Base-by-base conservation (phyloP, 1,140 invertebrate species). In the Hypsibius dujardini region DNA sequence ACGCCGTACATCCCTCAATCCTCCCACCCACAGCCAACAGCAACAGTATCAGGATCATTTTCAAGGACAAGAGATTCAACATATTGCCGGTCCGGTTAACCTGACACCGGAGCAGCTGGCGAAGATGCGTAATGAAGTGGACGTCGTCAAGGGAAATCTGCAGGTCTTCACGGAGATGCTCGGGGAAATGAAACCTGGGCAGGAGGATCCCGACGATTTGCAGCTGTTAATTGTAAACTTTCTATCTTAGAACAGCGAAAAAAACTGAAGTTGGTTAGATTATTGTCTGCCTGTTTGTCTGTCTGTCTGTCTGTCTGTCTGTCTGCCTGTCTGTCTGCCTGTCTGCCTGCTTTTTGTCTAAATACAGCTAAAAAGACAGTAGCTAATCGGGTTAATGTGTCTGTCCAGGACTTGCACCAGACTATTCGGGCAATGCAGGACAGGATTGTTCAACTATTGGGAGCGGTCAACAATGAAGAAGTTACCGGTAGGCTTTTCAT, bases 141-240 rank as follows among this genome's bases (percentile, higher is more conserved):
- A 92, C 74, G 85, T 97, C 59, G 92, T 98, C 1, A 89, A 92
- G 76, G 87, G 88, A 46, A 98, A 97, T 78, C 90, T 96, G 85
- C 83, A 86, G 47, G 92, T 98, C 1, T 86, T 98, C 77, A 87
- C 87, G 47, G 95, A 98, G 80, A 95, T 98, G 90, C 81, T 98
- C 28, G 88, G 85, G 73, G 90, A 95, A 79, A 80, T 97, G 70
- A 86, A 81, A 74, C 88, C 85, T 72, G 85, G 84, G 69, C 83
- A 86, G 77, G 87, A 89, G 75, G 83, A 87, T 75, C 79, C 84
- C 1, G 84, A 84, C 71, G 88, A 91, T 77, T 80, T 87, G 75
- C 85, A 87, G 75, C 76, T 90, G 47, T 78, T 89, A 67, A 83
- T 83, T 75, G 87, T 87, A 76, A 75, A 74, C 74, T 28, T 73